Base-by-base conservation (phyloP, 2,113 vertebrate genomes). In the Antigone vipio region DNA sequence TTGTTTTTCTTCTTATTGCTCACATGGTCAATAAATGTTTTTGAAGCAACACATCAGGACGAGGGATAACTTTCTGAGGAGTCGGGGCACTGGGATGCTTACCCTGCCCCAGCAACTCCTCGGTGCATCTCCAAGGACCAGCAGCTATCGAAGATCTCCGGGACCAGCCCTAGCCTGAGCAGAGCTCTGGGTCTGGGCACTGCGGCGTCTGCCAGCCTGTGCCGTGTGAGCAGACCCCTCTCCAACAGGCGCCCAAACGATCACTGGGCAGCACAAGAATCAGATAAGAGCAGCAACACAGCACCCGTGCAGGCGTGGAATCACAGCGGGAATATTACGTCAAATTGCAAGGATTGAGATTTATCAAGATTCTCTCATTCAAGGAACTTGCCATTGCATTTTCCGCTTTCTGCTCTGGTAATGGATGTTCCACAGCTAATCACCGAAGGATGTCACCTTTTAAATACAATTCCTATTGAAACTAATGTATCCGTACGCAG, bases 401-500 rank as follows among this genome's bases (percentile, higher is more conserved):
- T 92, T 74, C 27, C 1, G 1, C 83, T 78, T 76, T 35, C 87
- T 76, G 68, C 80, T 78, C 38, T 0, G 2, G 40, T 68, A 47
- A 89, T 76, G 63, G 76, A 4, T 56, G 7, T 72, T 86, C 67
- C 63, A 55, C 80, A 64, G 73, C 44, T 56, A 32, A 80, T 86
- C 68, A 15, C 53, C 22, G 14, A 45, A 52, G 44, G 53, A 42
- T 68, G 68, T n/a, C 69, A 45, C 72, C 66, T 53, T 68, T 76
- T n/a, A 67, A 75, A 84, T 20, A 10, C 0, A 2, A 52, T 34
- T 76, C 50, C 63, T 34, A 4, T 35, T 79, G 72, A 16, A 68
- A 58, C 29, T 1, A 19, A 45, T 35, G 4, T 12, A 63, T 71
- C 56, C 35, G 21, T 9, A 15, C 0, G 0, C 34, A 60, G 47